These are phyloP conservation scores for Anguilla megastoma DNA, from an alignment of 2,797 vertebrate genomes.

Conservation along the genomic window DNA sequence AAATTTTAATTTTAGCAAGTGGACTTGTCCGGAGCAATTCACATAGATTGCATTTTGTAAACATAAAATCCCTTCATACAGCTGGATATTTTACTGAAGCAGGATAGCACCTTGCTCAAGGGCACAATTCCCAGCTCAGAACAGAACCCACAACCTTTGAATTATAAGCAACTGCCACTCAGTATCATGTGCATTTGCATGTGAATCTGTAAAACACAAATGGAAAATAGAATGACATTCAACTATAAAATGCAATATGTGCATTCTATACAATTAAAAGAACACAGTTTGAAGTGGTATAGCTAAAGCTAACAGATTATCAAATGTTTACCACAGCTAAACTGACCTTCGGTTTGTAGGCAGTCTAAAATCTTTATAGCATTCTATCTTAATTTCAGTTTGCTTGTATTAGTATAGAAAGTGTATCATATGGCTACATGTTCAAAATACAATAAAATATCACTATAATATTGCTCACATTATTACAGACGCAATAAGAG, in stretches of 20 bases:
- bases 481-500: neutral
- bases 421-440: too few species aligned
- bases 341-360: slow-evolving; percentile 22
- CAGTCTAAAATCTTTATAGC: neutral
- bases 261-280: neutral
- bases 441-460: neutral
- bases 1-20: neutral
- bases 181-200: neutral
- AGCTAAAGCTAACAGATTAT: neutral
- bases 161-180: neutral
- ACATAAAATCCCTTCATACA: neutral
- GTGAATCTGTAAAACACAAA: neutral
- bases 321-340: slow-evolving; percentile 27
- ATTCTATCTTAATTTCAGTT: too few species aligned
- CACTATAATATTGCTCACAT: neutral
- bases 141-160: neutral
- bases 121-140: neutral
- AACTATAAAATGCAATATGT: neutral
- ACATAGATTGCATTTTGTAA: neutral
- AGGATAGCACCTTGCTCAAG: neutral
- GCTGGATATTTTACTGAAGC: neutral
- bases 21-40: neutral
- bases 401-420: too few species aligned
- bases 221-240: neutral
- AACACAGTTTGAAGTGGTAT: neutral